Evolutionary conservation across 2,888 invertebrate genomes (phyloP), one percentile per base, ranked within the genome.

Genomic region (Chaitophorus viminalis): DNA sequence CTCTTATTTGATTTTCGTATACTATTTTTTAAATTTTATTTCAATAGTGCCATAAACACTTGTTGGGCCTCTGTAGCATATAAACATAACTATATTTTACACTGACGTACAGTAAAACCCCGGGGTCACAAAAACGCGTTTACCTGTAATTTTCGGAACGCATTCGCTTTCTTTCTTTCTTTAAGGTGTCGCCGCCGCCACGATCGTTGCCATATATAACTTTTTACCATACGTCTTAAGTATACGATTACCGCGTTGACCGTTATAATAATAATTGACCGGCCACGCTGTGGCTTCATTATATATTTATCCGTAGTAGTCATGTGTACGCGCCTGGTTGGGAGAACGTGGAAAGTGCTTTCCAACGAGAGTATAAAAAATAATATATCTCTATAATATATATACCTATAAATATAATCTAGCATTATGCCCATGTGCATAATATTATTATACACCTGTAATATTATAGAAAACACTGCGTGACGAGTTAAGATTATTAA

Each of bases 111-210:
- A 82, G 11, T 25, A 74, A 9, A 60, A 36, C 74, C 74, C 54
- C 54, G 82, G 54, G 74, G 82, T 52, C n/a, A 72, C 72, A 33
- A 74, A 52, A 82, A 82, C 82, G 82, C 74, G 82, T 82, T 82
- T 74, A 74, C 54, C 21, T 65, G 46, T 84, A 84, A 84, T 84
- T 84, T 84, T 76, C 52, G 65, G 84, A 84, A 75, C 84, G 65
- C 65, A 76, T 84, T 76, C 84, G 84, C 84, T 84, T 84, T 84
- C 84, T 84, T 84, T 84, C 76, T 84, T 84, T 52, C 82, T 82
- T 36, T 82, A n/a, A 54, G 36, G 52, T 82, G 72, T 31, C 54
- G 77, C 36, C 72, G 74, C 74, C 82, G 82, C 82, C n/a, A 60
- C 29, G 68, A 25, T 68, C 29, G 68, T 31, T 29, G 74, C 36